These are phyloP conservation scores for Lithophane semibrunnea DNA, from an alignment of 2,888 invertebrate genomes.

Conservation along the genomic window DNA sequence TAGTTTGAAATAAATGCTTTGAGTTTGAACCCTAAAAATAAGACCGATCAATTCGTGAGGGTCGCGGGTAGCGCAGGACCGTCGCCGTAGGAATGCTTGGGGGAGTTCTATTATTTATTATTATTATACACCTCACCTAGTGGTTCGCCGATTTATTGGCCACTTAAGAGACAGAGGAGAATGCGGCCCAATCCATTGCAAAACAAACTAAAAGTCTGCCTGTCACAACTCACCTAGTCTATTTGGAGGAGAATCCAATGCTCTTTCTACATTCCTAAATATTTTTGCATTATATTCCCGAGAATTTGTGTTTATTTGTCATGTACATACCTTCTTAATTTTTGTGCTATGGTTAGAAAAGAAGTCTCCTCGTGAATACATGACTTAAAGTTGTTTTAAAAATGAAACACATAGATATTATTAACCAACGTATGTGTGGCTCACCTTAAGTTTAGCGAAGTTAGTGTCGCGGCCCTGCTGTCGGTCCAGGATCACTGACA, in stretches of 20 bases:
- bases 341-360: background rate
- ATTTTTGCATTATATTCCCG: background rate
- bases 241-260: background rate
- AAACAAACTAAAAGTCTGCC: background rate
- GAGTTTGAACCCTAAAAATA: no score
- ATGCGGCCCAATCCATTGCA: background rate
- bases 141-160: background rate
- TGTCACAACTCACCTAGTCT: background rate
- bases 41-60: background rate
- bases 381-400: background rate
- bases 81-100: background rate
- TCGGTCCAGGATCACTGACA: conserved; percentile 86
- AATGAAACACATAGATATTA: background rate
- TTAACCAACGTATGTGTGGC: background rate
- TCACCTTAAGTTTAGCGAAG: conserved; percentile 76
- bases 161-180: background rate
- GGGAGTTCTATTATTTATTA: background rate
- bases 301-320: background rate
- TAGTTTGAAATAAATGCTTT: no score
- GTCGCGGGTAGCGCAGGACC: background rate
- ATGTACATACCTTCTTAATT: background rate
- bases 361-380: background rate
- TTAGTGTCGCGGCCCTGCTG: conserved; percentile 77
- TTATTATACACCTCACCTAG: background rate
- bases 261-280: background rate